A percentile compares a stretch with the other conserved stretches of the same genome.
These are phyloP conservation scores for Zophobas morio DNA, from an alignment of 1,140 invertebrate species.

Conservation along the genomic window DNA sequence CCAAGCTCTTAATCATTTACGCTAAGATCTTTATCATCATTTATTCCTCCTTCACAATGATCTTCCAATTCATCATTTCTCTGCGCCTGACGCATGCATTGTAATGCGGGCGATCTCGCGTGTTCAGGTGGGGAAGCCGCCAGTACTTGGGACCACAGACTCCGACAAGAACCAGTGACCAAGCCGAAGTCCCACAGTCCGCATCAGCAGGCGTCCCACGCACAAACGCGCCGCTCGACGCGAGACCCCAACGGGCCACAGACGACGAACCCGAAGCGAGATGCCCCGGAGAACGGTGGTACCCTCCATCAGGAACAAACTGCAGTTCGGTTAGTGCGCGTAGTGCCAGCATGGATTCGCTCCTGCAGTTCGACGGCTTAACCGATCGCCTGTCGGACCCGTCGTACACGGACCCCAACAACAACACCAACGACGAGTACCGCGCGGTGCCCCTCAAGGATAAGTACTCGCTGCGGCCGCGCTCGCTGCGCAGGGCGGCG, in stretches of 20 bases:
- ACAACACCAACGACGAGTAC: conserved; percentile 58
- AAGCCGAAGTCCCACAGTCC: conserved; percentile 53
- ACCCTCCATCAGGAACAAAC: conserved; percentile 26
- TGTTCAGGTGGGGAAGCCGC: conserved; percentile 55
- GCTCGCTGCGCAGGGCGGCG: conserved; percentile 60
- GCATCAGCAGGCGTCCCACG: not conserved
- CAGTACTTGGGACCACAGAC: conserved; percentile 44
- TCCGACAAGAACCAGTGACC: conserved; percentile 56
- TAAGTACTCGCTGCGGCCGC: conserved; percentile 65
- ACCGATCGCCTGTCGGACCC: conserved; percentile 52
- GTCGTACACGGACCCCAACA: conserved; percentile 62
- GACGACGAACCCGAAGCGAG: conserved; percentile 26
- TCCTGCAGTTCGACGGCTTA: conserved; percentile 58
- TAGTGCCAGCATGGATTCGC: conserved; percentile 59
- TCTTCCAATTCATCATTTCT: conserved; percentile 63
- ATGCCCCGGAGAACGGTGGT: not conserved
- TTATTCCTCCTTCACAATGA: conserved; percentile 62
- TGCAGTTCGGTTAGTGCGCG: not conserved
- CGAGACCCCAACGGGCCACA: conserved; percentile 47
- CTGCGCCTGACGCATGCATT: conserved; percentile 57
- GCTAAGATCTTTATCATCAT: conserved; percentile 58
- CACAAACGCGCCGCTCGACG: not conserved
- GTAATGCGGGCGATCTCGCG: conserved; percentile 55
- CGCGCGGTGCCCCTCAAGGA: conserved; percentile 53
- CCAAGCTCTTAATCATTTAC: conserved; percentile 57